Evolutionary conservation across 2,888 invertebrate genomes (phyloP), one percentile per base, ranked within the genome.

Genomic region (Tipula helvola): DNA sequence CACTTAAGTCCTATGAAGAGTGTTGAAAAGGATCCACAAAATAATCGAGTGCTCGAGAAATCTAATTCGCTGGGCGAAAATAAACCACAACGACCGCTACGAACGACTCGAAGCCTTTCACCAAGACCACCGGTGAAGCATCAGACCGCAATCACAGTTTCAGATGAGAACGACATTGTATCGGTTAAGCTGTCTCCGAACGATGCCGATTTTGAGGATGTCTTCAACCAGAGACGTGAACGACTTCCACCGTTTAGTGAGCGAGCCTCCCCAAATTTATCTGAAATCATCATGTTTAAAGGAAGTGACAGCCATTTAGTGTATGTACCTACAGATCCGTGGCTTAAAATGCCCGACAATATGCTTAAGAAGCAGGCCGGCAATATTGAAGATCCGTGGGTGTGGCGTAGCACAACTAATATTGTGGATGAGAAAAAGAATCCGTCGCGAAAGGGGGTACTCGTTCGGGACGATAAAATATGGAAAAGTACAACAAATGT

Each of bases 1-100:
- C 88, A 87, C 4, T 87, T 88, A 28, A 87, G 86, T 71, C 87
- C 87, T 89, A 95, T 95, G 88, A 94, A 89, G 88, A 87, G 57
- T 83, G 92, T 92, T 86, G 90, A 87, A 47, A 92, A 28, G 4
- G 16, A 39, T 18, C 12, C 18, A 28, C 39, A n/a, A 41, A 39
- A 52, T 83, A 2, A 84, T 86, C 86, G 86, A 1, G 84, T 88
- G 3, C 88, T 90, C 10, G 89, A 90, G 83, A 90, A 90, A 87
- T 90, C 90, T 0, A 90, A 90, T 86, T 89, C 89, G 2, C 86
- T 89, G 0, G 89, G 89, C n/a, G 90, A 90, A 57, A 89, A 89
- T 1, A 90, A 90, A 83, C 88, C 89, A 57, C 88, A 88, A 47
- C 90, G 90, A 71, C 89, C 89, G 57, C 87, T 90, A 86, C 88